Percentiles rank a stretch among this genome's conserved stretches.
Evolutionary conservation across 2,113 vertebrate species (phyloP).

Genomic region (Hydrochoerus hydrochaeris): DNA sequence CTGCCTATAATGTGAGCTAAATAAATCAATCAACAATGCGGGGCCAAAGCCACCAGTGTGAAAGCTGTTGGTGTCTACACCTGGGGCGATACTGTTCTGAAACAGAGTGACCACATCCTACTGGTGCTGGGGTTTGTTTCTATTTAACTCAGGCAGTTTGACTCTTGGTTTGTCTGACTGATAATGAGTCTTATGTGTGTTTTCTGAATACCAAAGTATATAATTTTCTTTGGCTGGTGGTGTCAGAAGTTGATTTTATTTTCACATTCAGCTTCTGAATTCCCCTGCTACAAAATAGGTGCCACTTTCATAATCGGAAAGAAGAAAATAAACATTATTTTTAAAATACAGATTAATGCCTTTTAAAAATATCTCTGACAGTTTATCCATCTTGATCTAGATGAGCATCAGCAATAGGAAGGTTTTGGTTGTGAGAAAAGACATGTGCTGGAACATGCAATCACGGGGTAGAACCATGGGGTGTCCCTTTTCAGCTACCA

Average conservation of each 20-base stretch:
- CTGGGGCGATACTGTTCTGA: background rate
- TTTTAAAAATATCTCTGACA: background rate
- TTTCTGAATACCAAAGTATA: background rate
- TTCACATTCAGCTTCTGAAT: constrained; percentile 21
- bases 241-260: background rate
- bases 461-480: no score
- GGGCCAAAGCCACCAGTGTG: background rate
- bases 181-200: background rate
- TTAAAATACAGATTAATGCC: background rate
- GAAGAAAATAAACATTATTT: background rate
- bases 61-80: background rate
- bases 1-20: background rate
- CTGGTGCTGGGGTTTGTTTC: background rate
- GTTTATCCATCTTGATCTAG: background rate
- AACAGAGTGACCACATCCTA: background rate
- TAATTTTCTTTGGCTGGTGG: background rate
- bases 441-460: background rate
- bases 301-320: background rate
- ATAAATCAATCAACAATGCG: background rate
- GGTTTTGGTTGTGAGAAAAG: background rate
- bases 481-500: background rate
- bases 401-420: background rate
- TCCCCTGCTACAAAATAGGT: background rate
- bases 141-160: background rate
- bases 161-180: background rate